These are phyloP conservation scores for Ostrea denselamellosa DNA, from an alignment of 1,140 invertebrate species.

Conservation along the genomic window DNA sequence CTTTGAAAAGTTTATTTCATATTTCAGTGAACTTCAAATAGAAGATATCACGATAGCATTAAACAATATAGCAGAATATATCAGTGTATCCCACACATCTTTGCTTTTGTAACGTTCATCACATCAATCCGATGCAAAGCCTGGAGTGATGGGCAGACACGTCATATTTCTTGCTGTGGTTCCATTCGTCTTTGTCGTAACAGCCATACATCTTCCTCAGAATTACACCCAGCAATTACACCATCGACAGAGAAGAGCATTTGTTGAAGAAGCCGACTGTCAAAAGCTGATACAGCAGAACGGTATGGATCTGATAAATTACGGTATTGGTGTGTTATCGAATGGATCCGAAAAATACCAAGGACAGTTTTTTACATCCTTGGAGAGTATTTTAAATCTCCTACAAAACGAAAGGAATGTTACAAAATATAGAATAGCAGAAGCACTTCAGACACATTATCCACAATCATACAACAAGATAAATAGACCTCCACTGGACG, in stretches of 20 bases:
- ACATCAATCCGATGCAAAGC: too few relatives aligned
- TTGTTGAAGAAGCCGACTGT: background rate
- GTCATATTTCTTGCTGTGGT: background rate
- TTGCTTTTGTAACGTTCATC: too few relatives aligned
- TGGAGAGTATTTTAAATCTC: background rate
- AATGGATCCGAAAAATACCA: background rate
- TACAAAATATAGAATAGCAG: background rate
- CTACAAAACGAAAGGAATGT: background rate
- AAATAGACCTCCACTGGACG: background rate
- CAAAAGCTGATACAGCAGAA: background rate
- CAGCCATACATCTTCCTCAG: background rate
- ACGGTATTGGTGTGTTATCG: background rate
- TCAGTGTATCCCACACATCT: too few relatives aligned
- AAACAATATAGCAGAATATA: too few relatives aligned
- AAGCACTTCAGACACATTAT: background rate
- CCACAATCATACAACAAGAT: background rate
- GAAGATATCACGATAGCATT: too few relatives aligned
- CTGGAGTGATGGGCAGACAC: background rate
- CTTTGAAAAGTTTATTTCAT: too few relatives aligned
- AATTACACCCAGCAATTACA: background rate
- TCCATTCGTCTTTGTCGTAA: background rate
- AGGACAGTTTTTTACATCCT: background rate
- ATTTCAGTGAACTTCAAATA: too few relatives aligned
- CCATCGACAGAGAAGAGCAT: background rate
- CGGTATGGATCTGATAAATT: background rate